These are phyloP conservation scores for Vultur gryphus DNA, from an alignment of 2,797 vertebrate species.

Conservation along the genomic window DNA sequence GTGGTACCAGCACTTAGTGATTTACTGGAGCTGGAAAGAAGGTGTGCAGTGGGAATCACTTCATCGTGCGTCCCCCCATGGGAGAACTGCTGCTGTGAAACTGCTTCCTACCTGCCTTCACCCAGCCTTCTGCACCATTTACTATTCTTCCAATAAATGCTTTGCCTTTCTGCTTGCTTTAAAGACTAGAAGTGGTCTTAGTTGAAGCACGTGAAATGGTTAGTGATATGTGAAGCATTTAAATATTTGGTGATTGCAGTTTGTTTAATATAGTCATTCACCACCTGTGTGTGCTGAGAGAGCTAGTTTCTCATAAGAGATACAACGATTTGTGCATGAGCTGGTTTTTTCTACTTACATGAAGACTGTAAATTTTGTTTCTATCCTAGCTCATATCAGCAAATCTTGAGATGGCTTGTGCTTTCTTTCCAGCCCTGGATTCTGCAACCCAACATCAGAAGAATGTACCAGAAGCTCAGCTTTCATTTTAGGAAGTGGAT, in stretches of 20 bases:
- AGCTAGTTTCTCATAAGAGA: not conserved
- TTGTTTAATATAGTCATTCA: not conserved
- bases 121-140: not conserved
- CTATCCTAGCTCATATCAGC: not conserved
- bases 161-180: not conserved
- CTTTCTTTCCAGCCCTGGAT: not conserved
- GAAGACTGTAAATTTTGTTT: not conserved
- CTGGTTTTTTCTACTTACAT: not conserved
- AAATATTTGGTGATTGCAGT: not conserved
- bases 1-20: not conserved
- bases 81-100: not conserved
- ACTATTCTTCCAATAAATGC: not conserved
- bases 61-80: accelerated
- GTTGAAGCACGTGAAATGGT: not conserved
- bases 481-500: not conserved
- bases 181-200: not conserved
- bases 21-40: not conserved
- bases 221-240: not conserved
- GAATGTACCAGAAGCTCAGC: not conserved
- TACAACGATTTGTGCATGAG: not conserved
- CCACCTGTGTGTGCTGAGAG: not conserved
- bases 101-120: not conserved
- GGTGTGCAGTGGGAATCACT: not conserved
- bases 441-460: not conserved
- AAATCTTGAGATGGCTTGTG: not conserved